Base-by-base conservation (phyloP, 2,113 vertebrate genomes). In the Bubo bubo region DNA sequence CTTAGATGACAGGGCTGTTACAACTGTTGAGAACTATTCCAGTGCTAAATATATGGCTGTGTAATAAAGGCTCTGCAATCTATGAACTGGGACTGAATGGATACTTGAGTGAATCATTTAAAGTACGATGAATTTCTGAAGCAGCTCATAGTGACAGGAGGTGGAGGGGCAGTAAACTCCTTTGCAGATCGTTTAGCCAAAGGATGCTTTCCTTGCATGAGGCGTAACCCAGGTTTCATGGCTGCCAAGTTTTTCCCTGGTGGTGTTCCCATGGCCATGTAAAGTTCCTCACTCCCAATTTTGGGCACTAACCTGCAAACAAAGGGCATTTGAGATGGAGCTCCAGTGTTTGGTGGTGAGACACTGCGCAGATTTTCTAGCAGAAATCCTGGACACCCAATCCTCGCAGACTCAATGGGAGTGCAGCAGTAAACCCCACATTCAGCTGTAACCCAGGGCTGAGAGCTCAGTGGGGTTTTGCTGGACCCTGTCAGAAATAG, bases 91-190 rank as follows among this genome's bases (percentile, higher is more conserved):
- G 94, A 19, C 72, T 93, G 81, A 97, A 91, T 92, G 88, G 92
- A n/a, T 64, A 62, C 95, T 96, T 74, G 95, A 96, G 90, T 95
- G 95, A 89, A 96, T 96, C 86, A 37, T 83, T 95, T 93, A 82
- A 82, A 96, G 93, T 24, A 34, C 4, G 12, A 82, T 91, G 95
- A 24, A 94, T 95, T 97, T 96, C 93, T 90, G 89, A 86, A 85
- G 96, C 83, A 53, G 94, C 53, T 95, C 50, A 2, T 8, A 12
- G 83, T 94, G 94, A 68, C 76, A 85, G 88, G 91, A 94, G 91
- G 30, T 79, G 93, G 58, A 62, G 9, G 88, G 91, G 73, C 73
- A 84, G 58, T 37, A 18, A 92, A 75, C 37, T 72, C 56, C 50
- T 60, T 45, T 32, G 75, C 82, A 62, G 84, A 70, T 82, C 20